A percentile compares a stretch with the other conserved stretches of the same genome.
These are phyloP conservation scores for Sthenelais limicola DNA, from an alignment of 2,888 invertebrate genomes.

Conservation along the genomic window DNA sequence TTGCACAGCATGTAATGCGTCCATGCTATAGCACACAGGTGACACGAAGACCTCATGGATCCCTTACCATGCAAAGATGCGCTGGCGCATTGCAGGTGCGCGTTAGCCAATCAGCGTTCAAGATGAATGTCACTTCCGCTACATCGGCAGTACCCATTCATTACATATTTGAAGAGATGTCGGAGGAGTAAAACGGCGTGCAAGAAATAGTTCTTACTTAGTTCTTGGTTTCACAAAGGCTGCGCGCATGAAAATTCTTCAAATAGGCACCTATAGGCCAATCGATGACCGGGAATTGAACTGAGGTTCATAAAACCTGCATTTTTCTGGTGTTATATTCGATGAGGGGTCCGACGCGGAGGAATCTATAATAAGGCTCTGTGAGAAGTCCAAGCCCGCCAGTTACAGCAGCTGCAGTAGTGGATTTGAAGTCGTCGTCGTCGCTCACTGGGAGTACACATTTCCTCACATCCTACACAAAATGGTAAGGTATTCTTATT, in stretches of 20 bases:
- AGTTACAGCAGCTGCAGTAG: conserved; percentile 37
- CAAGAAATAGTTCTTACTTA: conserved; percentile 14
- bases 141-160: conserved; percentile 24
- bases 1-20: too few species aligned
- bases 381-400: conserved; percentile 26
- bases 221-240: too few species aligned
- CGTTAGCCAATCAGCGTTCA: conserved; percentile 25
- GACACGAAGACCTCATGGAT: conserved; percentile 29
- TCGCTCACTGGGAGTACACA: conserved; percentile 22
- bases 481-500: too few species aligned
- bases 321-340: too few species aligned
- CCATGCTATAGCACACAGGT: conserved; percentile 30
- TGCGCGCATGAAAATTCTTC: too few species aligned
- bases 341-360: too few species aligned
- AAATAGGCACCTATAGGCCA: too few species aligned
- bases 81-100: conserved; percentile 41
- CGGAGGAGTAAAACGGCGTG: neutral
- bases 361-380: conserved; percentile 30
- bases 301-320: too few species aligned
- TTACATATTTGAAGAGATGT: conserved; percentile 26
- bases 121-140: conserved; percentile 35
- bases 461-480: conserved; percentile 1
- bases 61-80: conserved; percentile 13
- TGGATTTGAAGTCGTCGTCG: conserved; percentile 34
- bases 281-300: too few species aligned